Conservation (phyloP, 2,888 invertebrate species). For the Macroteleia sp. region DNA sequence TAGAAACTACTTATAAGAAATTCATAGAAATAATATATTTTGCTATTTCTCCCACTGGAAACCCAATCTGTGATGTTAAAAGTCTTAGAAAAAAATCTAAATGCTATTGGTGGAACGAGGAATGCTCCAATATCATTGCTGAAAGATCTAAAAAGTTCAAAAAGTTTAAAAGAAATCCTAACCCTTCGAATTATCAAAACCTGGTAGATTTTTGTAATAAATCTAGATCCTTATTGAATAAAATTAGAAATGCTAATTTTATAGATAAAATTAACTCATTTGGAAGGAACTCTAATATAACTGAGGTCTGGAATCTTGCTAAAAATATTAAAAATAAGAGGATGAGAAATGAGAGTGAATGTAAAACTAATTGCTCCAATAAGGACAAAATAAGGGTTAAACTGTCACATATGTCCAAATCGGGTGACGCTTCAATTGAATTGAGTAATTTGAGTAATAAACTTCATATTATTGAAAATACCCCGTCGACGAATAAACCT, state of each 20-base stretch:
- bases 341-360: not conserved
- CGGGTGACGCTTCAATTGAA: too few species aligned
- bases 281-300: not conserved
- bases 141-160: not conserved
- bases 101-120: not conserved
- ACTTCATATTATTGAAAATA: too few species aligned
- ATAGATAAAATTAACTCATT: not conserved
- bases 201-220: too few species aligned
- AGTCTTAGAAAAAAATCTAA: not conserved
- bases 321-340: constrained; percentile 13
- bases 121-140: not conserved
- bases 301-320: not conserved
- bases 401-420: too few species aligned
- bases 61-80: too few species aligned
- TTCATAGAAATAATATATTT: not conserved
- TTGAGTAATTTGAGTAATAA: too few species aligned
- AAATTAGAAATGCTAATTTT: not conserved
- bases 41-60: not conserved
- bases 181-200: too few species aligned
- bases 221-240: not conserved
- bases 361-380: constrained; percentile 3
- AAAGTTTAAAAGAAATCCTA: too few species aligned
- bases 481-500: too few species aligned
- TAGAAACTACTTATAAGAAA: not conserved
- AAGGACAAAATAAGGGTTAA: not conserved